Conservation (phyloP, 2,113 vertebrate genomes). For the Alectura lathami region DNA sequence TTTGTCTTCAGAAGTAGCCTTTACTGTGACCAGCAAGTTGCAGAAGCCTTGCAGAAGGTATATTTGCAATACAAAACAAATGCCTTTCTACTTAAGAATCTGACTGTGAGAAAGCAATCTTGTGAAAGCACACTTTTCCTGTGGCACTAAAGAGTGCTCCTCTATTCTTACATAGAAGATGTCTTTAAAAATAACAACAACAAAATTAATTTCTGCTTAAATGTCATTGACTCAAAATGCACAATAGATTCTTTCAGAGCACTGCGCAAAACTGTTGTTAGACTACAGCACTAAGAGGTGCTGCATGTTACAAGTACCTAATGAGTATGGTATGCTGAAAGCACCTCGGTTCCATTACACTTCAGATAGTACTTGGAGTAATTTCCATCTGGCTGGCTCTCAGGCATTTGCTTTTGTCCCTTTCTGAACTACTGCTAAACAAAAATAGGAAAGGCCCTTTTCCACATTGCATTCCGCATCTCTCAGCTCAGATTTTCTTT, state of each 20-base stretch:
- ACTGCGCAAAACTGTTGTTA: neutral
- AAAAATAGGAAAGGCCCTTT: conserved; percentile 14
- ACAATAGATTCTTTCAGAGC: neutral
- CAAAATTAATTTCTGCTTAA: neutral
- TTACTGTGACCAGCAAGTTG: neutral
- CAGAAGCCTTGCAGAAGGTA: neutral
- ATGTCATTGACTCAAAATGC: neutral
- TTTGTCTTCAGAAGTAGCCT: neutral
- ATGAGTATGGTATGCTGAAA: conserved; percentile 17
- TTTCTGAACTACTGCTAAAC: conserved; percentile 12
- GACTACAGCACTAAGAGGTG: neutral
- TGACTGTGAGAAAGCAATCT: neutral
- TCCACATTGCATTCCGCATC: neutral
- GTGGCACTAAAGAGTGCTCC: neutral
- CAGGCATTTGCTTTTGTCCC: conserved; percentile 5
- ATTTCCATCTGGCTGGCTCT: conserved; percentile 33
- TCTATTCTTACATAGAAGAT: neutral
- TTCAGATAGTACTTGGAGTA: conserved; percentile 30
- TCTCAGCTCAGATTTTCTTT: conserved; percentile 35
- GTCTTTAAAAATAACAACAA: neutral
- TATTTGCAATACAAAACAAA: conserved; percentile 5
- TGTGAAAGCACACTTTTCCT: neutral
- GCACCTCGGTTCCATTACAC: conserved; percentile 19
- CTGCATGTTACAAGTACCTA: conserved; percentile 28
- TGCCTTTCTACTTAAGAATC: neutral